Base-by-base conservation (phyloP, 2,797 vertebrate species). In the Sebastes trivittatus region DNA sequence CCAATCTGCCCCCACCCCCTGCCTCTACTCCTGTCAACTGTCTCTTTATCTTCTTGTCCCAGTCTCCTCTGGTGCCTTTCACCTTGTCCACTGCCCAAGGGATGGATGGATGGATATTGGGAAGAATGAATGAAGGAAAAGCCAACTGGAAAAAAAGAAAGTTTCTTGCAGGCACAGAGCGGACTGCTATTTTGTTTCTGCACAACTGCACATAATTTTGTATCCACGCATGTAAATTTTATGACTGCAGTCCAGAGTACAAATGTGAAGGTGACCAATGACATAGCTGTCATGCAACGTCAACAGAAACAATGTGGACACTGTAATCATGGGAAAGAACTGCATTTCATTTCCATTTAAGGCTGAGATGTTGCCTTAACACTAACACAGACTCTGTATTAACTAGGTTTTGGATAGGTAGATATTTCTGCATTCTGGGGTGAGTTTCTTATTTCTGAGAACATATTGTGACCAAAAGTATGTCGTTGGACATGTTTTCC, bases 1-100 rank as follows among this genome's bases (percentile, higher is more conserved):
- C 14, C 55, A 25, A 59, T 42, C 38, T 42, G 38, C 2, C 42
- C 42, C 25, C 25, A 25, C 25, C 25, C 42, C 16, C 42, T 16
- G 9, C 23, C 25, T 59, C 55, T n/a, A 10, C 27, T 54, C 13
- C 52, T 60, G 68, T 80, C 80, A 78, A 23, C 29, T 61, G 34
- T 56, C 69, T 29, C 13, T 4, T 80, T 55, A 73, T 76, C 60
- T 76, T 79, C 58, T 63, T 68, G 42, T 74, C 66, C 72, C 64
- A 27, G 38, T 20, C 30, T 70, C 34, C 55, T 65, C 32, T 63
- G 34, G 38, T 42, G 61, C 11, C 38, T 58, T 80, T 71, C 60
- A 65, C 54, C 69, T 56, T 34, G 63, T 25, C 34, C n/a, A 61
- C 32, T 62, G 46, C 63, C 56, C 64, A 75, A 29, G 58, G 38